Evolutionary conservation across 1,140 invertebrate species (phyloP).

Genomic region (Oryzaephilus surinamensis): DNA sequence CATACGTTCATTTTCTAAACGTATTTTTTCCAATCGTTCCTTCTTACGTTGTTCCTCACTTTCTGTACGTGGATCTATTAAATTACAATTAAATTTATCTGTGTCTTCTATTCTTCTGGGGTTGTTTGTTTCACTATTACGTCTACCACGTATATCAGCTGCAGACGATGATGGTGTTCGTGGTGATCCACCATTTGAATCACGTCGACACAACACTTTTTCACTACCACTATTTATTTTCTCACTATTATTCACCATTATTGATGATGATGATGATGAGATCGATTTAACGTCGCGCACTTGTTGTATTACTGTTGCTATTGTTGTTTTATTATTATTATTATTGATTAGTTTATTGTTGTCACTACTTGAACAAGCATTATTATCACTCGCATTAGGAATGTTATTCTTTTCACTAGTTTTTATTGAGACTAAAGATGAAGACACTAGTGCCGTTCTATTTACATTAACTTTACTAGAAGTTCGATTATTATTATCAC

Average conservation of each 20-base stretch:
- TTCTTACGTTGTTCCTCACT: conserved; percentile 31
- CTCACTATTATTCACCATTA: conserved; percentile 9
- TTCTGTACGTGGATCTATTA: conserved; percentile 16
- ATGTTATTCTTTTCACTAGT: conserved; percentile 13
- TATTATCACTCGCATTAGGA: conserved; percentile 13
- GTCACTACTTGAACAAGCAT: conserved; percentile 12
- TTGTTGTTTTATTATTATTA: no score
- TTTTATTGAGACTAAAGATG: conserved; percentile 12
- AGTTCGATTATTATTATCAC: conserved; percentile 36
- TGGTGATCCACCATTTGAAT: conserved; percentile 26
- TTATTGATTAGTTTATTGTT: conserved; percentile 7
- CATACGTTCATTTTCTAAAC: conserved; percentile 40
- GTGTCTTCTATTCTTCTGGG: conserved; percentile 18
- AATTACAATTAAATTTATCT: conserved; percentile 20
- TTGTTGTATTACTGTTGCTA: no score
- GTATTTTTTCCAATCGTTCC: conserved; percentile 38
- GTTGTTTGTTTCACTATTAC: conserved; percentile 33
- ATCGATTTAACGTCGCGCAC: no score
- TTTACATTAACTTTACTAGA: conserved; percentile 38
- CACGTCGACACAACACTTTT: conserved; percentile 22
- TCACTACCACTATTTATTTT: conserved; percentile 17
- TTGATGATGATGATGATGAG: no score
- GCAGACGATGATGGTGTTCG: conserved; percentile 3
- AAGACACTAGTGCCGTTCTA: conserved; percentile 31
- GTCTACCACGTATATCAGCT: no score